Percentiles rank a stretch among this genome's conserved stretches.
Evolutionary conservation across 2,888 invertebrate species (phyloP).

Genomic region (Lasius platythorax): DNA sequence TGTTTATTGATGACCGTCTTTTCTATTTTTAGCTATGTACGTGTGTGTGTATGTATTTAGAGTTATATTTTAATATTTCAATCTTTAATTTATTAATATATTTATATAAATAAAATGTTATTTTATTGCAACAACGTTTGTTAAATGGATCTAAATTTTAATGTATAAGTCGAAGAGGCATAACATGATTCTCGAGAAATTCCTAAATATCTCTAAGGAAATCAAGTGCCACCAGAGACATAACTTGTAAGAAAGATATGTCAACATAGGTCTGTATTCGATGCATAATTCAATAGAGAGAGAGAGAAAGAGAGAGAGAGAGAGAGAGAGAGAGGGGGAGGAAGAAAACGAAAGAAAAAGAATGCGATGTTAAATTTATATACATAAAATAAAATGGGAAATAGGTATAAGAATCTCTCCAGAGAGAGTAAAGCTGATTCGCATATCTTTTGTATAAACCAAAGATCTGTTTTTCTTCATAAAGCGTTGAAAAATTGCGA

Average conservation of each 20-base stretch:
- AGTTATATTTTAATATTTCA: constrained; percentile 8
- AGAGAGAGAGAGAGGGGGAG: neutral
- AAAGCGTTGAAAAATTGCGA: neutral
- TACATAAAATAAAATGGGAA: constrained; percentile 58
- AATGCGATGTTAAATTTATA: constrained; percentile 68
- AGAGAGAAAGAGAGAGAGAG: neutral
- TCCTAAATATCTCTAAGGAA: constrained; percentile 73
- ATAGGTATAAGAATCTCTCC: constrained; percentile 38
- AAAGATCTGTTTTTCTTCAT: neutral
- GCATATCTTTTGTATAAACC: constrained; percentile 2
- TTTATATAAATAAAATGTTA: neutral
- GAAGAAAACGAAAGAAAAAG: neutral
- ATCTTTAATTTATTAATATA: neutral
- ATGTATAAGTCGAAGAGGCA: constrained; percentile 15
- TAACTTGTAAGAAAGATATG: constrained; percentile 52
- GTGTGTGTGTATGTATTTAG: neutral
- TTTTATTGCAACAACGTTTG: constrained; percentile 5
- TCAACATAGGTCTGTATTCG: constrained; percentile 55
- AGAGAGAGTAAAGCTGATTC: constrained; percentile 20
- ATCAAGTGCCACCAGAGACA: constrained; percentile 66
- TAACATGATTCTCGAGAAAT: constrained; percentile 54
- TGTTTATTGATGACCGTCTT: neutral
- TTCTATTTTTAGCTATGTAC: neutral
- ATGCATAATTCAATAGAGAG: constrained; percentile 64
- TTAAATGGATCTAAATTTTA: neutral